These are phyloP conservation scores for Polyploca ridens DNA, from an alignment of 2,888 invertebrate species.

Conservation along the genomic window DNA sequence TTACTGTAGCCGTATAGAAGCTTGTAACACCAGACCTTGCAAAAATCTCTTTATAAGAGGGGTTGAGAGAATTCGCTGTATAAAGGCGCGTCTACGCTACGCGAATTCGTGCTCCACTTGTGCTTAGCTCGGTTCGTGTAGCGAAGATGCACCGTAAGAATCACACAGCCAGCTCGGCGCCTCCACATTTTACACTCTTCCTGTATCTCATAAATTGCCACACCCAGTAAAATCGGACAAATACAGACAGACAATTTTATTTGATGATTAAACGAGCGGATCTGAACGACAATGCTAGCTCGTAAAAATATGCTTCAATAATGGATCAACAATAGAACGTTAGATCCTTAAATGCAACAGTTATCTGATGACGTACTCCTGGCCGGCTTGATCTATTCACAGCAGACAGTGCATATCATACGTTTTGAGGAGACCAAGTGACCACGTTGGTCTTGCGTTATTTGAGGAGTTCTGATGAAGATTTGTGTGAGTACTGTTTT, in stretches of 20 bases:
- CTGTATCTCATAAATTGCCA: too few relatives aligned
- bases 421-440: background rate
- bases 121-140: too few relatives aligned
- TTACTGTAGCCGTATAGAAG: too few relatives aligned
- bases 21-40: too few relatives aligned
- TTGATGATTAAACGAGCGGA: background rate
- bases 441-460: background rate
- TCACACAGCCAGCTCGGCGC: too few relatives aligned
- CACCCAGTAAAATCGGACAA: background rate
- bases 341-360: background rate
- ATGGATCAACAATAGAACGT: constrained; percentile 4
- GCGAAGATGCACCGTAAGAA: too few relatives aligned
- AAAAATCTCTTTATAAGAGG: too few relatives aligned
- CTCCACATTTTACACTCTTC: background rate
- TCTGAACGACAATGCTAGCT: background rate
- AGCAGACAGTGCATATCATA: background rate
- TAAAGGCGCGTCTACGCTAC: too few relatives aligned
- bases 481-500: background rate
- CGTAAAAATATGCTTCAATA: background rate
- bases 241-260: background rate
- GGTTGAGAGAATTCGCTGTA: too few relatives aligned
- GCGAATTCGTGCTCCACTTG: too few relatives aligned
- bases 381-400: background rate
- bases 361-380: background rate
- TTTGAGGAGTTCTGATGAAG: background rate